These are phyloP conservation scores for Hetaerina titia DNA, from an alignment of 2,888 invertebrate genomes.

Conservation along the genomic window DNA sequence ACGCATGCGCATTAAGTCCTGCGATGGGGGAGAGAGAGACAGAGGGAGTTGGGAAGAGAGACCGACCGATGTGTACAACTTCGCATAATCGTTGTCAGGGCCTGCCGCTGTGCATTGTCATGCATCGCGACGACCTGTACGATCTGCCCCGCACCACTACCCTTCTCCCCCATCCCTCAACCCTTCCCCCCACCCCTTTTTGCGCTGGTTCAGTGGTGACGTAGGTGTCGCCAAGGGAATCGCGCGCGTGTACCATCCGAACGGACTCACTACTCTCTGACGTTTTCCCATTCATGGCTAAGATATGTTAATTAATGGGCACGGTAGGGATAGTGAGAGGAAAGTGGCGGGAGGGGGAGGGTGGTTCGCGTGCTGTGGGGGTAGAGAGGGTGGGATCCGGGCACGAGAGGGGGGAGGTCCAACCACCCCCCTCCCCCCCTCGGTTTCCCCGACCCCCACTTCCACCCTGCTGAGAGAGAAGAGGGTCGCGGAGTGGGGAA, in stretches of 20 bases:
- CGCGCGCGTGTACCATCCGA: conserved; percentile 25
- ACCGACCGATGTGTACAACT: conserved; percentile 3
- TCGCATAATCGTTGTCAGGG: conserved; percentile 44
- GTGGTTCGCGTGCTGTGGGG: no score
- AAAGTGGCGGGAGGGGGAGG: background rate
- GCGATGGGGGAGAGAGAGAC: background rate
- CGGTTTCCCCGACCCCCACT: background rate
- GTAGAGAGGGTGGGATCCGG: no score
- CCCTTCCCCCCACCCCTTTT: background rate
- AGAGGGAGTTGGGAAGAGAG: background rate
- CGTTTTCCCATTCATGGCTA: conserved; percentile 65
- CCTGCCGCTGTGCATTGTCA: conserved; percentile 41
- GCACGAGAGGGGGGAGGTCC: background rate
- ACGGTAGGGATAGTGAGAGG: background rate
- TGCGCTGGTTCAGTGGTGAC: background rate
- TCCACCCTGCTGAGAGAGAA: background rate
- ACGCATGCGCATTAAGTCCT: background rate
- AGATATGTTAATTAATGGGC: conserved; percentile 64
- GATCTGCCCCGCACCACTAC: background rate
- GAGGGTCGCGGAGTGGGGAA: background rate
- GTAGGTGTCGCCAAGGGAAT: conserved; percentile 50
- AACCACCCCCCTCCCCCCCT: background rate
- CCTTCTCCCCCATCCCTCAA: background rate
- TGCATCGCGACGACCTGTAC: conserved; percentile 32
- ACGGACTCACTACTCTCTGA: conserved; percentile 38